These are phyloP conservation scores for Liasis olivaceus DNA, from an alignment of 2,797 vertebrate species.

Conservation along the genomic window DNA sequence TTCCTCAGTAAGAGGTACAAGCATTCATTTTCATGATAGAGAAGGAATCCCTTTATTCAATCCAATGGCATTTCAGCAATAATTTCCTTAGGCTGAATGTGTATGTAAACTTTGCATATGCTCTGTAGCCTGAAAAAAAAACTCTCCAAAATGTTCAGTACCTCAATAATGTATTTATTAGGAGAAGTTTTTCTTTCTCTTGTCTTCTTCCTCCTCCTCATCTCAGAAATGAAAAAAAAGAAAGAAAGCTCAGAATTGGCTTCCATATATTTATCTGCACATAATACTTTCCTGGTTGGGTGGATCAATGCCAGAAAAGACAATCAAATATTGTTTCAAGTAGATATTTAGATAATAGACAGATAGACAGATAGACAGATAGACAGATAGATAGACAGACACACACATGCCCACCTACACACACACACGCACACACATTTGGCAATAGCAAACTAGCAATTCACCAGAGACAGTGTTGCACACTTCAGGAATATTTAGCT, in stretches of 20 bases:
- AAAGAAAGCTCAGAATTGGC: constrained; percentile 36
- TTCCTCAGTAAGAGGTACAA: constrained; percentile 46
- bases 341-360: background rate
- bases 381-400: background rate
- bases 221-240: constrained; percentile 59
- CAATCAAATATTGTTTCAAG: too few species aligned
- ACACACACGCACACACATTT: constrained; percentile 69
- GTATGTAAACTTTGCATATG: constrained; percentile 63
- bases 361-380: background rate
- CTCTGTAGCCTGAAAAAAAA: constrained; percentile 62
- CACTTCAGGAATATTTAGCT: constrained; percentile 72
- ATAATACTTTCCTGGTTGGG: constrained; percentile 75
- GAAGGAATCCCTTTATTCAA: constrained; percentile 67
- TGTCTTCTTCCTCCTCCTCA: constrained; percentile 19
- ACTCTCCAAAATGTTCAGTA: constrained; percentile 50
- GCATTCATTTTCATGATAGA: constrained; percentile 57
- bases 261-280: constrained; percentile 66
- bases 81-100: constrained; percentile 61
- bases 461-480: constrained; percentile 77
- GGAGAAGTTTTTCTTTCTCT: constrained; percentile 23
- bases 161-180: constrained; percentile 55
- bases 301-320: constrained; percentile 79
- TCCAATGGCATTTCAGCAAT: constrained; percentile 59
- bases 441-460: constrained; percentile 77
- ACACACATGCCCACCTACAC: background rate